Conservation (phyloP, 2,113 vertebrate species). For the Oncorhynchus kisutch region DNA sequence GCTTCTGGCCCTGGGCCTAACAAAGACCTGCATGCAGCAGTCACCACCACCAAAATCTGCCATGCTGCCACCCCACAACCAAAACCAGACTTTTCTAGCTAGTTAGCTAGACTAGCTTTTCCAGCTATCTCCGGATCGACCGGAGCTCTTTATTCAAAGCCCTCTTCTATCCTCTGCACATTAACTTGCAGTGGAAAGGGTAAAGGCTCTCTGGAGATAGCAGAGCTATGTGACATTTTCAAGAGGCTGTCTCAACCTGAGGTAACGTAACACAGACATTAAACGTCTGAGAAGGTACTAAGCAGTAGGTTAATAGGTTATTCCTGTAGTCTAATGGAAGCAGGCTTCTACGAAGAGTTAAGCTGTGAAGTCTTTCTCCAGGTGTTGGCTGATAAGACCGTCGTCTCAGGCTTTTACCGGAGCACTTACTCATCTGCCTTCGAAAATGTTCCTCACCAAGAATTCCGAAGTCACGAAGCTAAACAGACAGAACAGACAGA, state of each 20-base stretch:
- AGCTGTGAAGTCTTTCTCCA: conserved; percentile 56
- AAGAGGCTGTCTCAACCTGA: conserved; percentile 52
- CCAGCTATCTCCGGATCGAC: conserved; percentile 4
- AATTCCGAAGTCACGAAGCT: not conserved
- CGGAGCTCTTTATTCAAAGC: conserved; percentile 41
- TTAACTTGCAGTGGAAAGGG: conserved; percentile 63
- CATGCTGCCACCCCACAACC: not conserved
- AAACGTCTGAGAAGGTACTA: not conserved
- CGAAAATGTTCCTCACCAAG: conserved; percentile 16
- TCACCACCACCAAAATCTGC: conserved; percentile 38
- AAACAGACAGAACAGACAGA: conserved; percentile 26
- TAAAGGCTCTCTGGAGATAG: conserved; percentile 63
- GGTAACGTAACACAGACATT: conserved; percentile 30
- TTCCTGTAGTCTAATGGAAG: conserved; percentile 49
- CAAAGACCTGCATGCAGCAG: conserved; percentile 52
- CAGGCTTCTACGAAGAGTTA: conserved; percentile 50
- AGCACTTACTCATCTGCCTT: conserved; percentile 45
- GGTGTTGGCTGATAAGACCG: conserved; percentile 56
- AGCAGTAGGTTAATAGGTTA: conserved; percentile 36
- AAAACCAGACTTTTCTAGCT: not conserved
- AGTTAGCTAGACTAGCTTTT: not conserved
- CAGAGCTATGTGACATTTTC: conserved; percentile 71
- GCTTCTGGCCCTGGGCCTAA: conserved; percentile 17
- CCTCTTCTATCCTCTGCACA: conserved; percentile 30
- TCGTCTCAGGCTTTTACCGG: conserved; percentile 13